Evolutionary conservation across 2,113 vertebrate genomes (phyloP).

Genomic region (Sporophila hypoxantha): DNA sequence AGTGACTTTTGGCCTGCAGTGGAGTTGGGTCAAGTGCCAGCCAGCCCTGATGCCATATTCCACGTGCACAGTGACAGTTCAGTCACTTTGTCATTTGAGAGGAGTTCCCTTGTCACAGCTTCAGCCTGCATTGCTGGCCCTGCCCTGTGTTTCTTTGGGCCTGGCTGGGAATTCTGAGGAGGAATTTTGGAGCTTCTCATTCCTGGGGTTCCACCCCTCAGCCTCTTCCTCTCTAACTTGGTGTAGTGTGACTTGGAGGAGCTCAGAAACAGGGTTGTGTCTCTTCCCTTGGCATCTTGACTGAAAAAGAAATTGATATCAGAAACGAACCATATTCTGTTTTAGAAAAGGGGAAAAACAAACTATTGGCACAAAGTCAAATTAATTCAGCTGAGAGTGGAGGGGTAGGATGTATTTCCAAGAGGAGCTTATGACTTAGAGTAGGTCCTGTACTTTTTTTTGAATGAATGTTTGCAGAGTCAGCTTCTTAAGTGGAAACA

Average conservation of each 20-base stretch:
- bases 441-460: background rate
- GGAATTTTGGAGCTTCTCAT: background rate
- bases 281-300: background rate
- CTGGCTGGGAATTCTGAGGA: background rate
- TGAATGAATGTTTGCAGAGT: background rate
- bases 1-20: background rate
- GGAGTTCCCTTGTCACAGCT: background rate
- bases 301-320: background rate
- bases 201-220: accelerated
- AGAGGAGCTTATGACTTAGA: background rate
- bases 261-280: background rate
- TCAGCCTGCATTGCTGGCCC: background rate
- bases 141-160: background rate
- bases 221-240: background rate
- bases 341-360: background rate
- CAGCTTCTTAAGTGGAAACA: background rate
- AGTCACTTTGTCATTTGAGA: background rate
- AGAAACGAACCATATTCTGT: background rate
- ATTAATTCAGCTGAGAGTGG: background rate
- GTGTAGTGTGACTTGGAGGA: background rate
- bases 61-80: background rate
- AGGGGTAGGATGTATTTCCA: background rate
- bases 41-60: accelerated
- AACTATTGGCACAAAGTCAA: background rate
- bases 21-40: background rate